Conservation (phyloP, 2,888 invertebrate genomes). For the Aporophyla nigra region DNA sequence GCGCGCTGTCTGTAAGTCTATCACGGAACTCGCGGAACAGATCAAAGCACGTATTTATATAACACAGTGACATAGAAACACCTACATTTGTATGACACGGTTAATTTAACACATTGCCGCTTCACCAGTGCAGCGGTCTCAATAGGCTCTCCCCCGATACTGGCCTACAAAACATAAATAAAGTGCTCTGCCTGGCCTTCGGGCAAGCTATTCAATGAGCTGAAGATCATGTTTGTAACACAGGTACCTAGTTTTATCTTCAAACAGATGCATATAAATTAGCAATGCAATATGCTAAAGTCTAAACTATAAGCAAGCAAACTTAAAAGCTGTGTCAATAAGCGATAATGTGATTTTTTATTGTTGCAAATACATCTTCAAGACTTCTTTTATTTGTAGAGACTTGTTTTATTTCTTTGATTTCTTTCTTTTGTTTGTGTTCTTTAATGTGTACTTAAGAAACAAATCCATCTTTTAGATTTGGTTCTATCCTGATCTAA, state of each 20-base stretch:
- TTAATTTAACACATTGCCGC: constrained; percentile 57
- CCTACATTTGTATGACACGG: constrained; percentile 54
- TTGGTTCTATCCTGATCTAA: background rate
- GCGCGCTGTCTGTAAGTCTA: background rate
- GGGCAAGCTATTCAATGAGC: constrained; percentile 43
- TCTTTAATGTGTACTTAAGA: background rate
- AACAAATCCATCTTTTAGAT: background rate
- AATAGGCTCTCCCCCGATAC: constrained; percentile 38
- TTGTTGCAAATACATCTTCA: background rate
- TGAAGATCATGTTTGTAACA: constrained; percentile 38
- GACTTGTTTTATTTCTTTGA: no score
- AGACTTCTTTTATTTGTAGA: background rate
- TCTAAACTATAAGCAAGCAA: background rate
- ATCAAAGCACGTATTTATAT: constrained; percentile 33
- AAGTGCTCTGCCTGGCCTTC: constrained; percentile 51
- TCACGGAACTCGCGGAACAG: constrained; percentile 11
- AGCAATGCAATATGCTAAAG: constrained; percentile 1
- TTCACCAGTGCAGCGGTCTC: constrained; percentile 45
- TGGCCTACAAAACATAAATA: constrained; percentile 61
- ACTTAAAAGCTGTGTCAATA: background rate
- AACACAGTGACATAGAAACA: constrained; percentile 42
- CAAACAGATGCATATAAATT: constrained; percentile 31
- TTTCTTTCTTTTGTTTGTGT: no score
- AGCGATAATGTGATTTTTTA: background rate
- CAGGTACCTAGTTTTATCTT: constrained; percentile 19